Percentiles rank a stretch among this genome's conserved stretches.
Evolutionary conservation across 2,797 vertebrate species (phyloP).

Genomic region (Meriones psammophilus): DNA sequence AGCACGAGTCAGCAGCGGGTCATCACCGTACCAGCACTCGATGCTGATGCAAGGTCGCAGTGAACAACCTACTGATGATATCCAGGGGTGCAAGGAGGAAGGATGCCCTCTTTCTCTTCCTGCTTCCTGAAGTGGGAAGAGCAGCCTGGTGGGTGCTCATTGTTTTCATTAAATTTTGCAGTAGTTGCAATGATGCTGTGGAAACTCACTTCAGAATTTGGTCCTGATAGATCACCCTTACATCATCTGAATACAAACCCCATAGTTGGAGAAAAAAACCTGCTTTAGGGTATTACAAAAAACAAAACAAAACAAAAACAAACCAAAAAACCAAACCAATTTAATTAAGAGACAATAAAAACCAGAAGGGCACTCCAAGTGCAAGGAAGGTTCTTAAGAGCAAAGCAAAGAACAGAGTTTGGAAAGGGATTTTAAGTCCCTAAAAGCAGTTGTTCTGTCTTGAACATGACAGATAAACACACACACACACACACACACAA

Average conservation of each 20-base stretch:
- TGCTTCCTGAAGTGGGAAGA: no score
- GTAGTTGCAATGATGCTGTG: no score
- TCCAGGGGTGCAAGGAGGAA: no score
- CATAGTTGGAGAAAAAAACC: not conserved
- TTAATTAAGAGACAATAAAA: not conserved
- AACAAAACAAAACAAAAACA: not conserved
- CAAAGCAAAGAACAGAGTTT: not conserved
- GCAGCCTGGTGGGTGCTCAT: no score
- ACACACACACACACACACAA: not conserved
- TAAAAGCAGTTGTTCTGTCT: not conserved
- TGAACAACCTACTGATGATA: not conserved
- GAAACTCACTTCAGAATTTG: no score
- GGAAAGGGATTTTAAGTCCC: not conserved
- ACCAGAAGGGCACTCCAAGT: not conserved
- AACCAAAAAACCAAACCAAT: not conserved
- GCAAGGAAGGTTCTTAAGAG: not conserved
- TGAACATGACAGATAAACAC: not conserved
- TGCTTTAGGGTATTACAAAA: not conserved
- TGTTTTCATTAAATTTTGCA: no score
- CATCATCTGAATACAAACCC: not conserved
- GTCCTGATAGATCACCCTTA: no score
- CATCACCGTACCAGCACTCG: no score
- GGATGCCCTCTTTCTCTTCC: no score
- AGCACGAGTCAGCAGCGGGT: not conserved
- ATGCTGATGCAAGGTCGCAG: fast-evolving